Base-by-base conservation (phyloP, 2,888 invertebrate species). In the Nomada goodeniana region DNA sequence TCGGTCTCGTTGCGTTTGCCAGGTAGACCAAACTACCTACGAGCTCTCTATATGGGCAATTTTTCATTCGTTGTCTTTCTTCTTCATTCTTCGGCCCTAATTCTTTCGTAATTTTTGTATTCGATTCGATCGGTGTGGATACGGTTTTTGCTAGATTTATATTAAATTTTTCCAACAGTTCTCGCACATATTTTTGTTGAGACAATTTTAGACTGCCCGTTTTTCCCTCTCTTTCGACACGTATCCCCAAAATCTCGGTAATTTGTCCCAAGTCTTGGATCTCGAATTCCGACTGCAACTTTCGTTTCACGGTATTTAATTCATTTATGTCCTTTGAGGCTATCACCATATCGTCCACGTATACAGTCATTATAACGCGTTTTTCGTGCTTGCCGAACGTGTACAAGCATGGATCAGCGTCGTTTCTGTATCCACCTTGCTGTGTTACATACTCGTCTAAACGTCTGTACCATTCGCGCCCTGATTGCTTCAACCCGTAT, bases 401-500 rank as follows among this genome's bases (percentile, higher is more conserved):
- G 36, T 84, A 83, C 9, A 80, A 70, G 44, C 81, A 84, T n/a
- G 82, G 82, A 26, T 86, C 78, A 1, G 68, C 64, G 63, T 47
- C 20, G 23, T 55, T 55, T 55, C 55, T n/a, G 23, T 10, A 55
- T 55, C 55, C 55, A 7, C 23, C 23, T 55, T 55, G 55, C 11
- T 23, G 20, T 20, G n/a, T 55, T 20, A 55, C 55, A 23, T 10
- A 55, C 20, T n/a, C 5, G 18, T 60, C 36, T 2, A 60, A 7
- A 36, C n/a, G 18, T 9, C 9, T 60, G 18, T 60, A 60, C n/a
- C 60, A 60, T 7, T 60, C 60, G 9, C 60, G 60, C 0, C 60
- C 84, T 1, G 82, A 55, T 42, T 86, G 85, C 50, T 84, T 84
- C 23, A 82, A 13, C 1, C 83, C 83, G 23, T 83, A 86, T 13